phyloP scores from a whole-genome alignment of 2,113 vertebrate genomes.

The Glaucidium brasilianum region DNA sequence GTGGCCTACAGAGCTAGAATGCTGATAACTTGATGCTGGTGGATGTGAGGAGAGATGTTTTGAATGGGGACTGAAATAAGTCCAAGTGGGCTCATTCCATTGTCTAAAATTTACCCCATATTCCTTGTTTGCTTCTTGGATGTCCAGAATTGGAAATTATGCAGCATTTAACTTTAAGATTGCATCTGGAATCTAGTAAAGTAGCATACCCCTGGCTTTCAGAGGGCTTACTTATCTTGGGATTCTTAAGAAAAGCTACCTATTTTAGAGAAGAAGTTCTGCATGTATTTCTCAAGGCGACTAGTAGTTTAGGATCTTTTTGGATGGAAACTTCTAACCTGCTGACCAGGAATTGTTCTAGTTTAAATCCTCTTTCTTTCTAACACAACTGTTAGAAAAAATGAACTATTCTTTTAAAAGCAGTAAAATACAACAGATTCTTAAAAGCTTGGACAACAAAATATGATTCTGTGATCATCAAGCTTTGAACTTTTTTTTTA shows the following conservation, averaged over 20 bases:
- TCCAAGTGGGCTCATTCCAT: not conserved
- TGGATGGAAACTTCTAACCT: not conserved
- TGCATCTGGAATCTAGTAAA: not conserved
- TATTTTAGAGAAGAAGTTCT: not conserved
- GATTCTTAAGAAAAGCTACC: not conserved
- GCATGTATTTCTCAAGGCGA: not conserved
- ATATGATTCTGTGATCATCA: not conserved
- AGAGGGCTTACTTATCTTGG: not conserved
- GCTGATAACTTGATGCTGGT: not conserved
- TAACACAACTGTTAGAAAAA: not conserved
- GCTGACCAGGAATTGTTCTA: not conserved
- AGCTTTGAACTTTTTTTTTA: not conserved
- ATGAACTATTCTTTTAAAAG: not conserved
- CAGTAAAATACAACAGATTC: not conserved
- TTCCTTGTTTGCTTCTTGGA: not conserved
- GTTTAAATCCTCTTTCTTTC: not conserved
- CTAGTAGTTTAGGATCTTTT: not conserved
- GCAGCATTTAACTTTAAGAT: not conserved
- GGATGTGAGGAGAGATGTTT: not conserved
- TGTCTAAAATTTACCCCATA: not conserved
- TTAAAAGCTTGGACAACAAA: not conserved
- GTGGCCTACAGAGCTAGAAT: not conserved
- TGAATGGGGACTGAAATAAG: not conserved
- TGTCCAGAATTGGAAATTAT: not conserved
- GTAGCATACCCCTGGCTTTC: not conserved